Percentiles rank a stretch among this genome's conserved stretches.
Conservation (phyloP, 2,888 invertebrate genomes). For the Petrophora chlorosata region DNA sequence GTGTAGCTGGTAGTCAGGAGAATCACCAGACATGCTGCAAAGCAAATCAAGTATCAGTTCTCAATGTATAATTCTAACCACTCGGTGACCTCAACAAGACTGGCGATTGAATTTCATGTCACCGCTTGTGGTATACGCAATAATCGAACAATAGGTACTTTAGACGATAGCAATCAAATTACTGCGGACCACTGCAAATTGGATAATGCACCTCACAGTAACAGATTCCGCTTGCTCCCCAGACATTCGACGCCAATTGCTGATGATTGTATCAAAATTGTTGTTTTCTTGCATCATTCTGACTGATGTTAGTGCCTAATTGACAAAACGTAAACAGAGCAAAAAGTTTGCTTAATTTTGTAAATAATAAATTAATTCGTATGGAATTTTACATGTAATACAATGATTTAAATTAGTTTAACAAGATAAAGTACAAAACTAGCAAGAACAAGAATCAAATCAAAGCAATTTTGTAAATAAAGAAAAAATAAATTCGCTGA, state of each 20-base stretch:
- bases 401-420: too few species aligned
- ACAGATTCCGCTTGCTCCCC: constrained; percentile 63
- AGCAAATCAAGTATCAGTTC: not conserved
- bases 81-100: not conserved
- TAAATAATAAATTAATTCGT: not conserved
- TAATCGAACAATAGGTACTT: constrained; percentile 31
- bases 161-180: constrained; percentile 33
- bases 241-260: constrained; percentile 75
- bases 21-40: constrained; percentile 75
- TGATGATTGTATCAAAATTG: constrained; percentile 73
- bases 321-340: constrained; percentile 34
- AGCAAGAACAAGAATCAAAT: too few species aligned
- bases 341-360: constrained; percentile 7
- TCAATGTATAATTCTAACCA: not conserved
- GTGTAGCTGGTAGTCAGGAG: constrained; percentile 56
- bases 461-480: too few species aligned
- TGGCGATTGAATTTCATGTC: constrained; percentile 22
- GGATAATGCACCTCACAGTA: constrained; percentile 61
- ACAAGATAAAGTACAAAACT: too few species aligned
- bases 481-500: too few species aligned
- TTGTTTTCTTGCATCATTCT: constrained; percentile 70
- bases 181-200: constrained; percentile 29
- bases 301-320: constrained; percentile 20
- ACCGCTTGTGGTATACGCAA: constrained; percentile 5
- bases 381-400: constrained; percentile 27